Conservation (phyloP, 2,113 vertebrate genomes). For the Trogon surrucura region DNA sequence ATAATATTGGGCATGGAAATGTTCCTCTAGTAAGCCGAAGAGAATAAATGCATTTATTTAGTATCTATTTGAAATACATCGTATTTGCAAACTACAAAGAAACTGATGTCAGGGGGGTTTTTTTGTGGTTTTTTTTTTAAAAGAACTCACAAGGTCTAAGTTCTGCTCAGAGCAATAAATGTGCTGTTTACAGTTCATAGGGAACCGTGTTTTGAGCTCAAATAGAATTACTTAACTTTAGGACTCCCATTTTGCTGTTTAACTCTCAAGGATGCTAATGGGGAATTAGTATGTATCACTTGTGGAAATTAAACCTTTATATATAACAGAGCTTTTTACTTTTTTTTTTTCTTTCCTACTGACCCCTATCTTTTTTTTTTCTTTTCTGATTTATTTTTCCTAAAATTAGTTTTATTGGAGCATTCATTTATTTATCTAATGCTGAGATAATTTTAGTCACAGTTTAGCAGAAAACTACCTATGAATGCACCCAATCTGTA, state of each 20-base stretch:
- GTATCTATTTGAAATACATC: neutral
- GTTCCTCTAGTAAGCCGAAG: neutral
- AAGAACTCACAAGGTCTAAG: neutral
- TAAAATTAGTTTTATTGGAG: neutral
- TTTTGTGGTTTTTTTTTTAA: neutral
- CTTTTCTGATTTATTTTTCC: neutral
- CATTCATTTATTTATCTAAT: neutral
- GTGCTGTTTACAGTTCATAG: neutral
- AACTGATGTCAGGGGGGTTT: neutral
- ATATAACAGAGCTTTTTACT: neutral
- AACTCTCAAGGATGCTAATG: neutral
- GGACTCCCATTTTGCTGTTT: neutral
- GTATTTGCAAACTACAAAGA: neutral
- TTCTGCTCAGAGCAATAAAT: neutral
- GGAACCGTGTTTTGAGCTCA: neutral
- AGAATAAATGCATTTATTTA: neutral
- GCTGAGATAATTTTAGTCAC: neutral
- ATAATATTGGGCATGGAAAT: neutral
- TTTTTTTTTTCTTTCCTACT: no score
- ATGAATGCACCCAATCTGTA: neutral
- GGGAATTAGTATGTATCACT: neutral
- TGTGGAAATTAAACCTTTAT: neutral
- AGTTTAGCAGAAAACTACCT: neutral
- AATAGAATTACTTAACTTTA: neutral
- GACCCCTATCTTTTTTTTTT: neutral